A percentile compares a stretch with the other conserved stretches of the same genome.
Evolutionary conservation across 1,140 invertebrate genomes (phyloP).

Genomic region (Tetramorium parvispinum): DNA sequence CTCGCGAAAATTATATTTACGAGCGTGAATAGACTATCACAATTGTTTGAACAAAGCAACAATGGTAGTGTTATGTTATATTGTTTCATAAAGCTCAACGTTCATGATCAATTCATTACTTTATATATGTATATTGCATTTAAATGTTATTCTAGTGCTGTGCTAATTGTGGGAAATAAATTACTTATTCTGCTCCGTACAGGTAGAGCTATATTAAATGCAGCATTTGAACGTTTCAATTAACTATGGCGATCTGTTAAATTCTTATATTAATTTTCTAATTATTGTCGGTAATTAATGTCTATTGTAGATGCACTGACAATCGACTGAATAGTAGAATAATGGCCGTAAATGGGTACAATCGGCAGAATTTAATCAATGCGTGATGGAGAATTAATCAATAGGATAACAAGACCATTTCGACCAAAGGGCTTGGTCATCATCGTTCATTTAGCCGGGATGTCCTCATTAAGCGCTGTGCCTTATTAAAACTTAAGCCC

Average conservation of each 20-base stretch:
- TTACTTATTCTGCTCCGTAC: neutral
- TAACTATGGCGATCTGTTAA: neutral
- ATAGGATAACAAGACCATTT: slow-evolving; percentile 35
- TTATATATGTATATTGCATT: neutral
- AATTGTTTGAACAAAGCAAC: neutral
- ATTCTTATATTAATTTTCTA: slow-evolving; percentile 48
- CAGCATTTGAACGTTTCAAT: neutral
- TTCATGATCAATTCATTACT: slow-evolving; percentile 13
- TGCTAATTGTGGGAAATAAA: slow-evolving; percentile 10
- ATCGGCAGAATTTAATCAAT: slow-evolving; percentile 52
- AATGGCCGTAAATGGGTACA: slow-evolving; percentile 29
- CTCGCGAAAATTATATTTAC: neutral
- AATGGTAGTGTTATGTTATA: neutral
- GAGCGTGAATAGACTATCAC: neutral
- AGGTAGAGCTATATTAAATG: neutral
- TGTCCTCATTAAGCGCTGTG: slow-evolving; percentile 18
- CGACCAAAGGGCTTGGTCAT: slow-evolving; percentile 12
- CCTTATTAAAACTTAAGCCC: slow-evolving; percentile 23
- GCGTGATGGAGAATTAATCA: slow-evolving; percentile 38
- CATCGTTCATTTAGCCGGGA: neutral
- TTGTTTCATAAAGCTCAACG: neutral
- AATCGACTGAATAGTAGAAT: slow-evolving; percentile 35
- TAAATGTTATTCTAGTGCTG: neutral
- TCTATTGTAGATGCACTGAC: slow-evolving; percentile 12
- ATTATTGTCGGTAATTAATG: slow-evolving; percentile 29